Evolutionary conservation across 2,113 vertebrate genomes (phyloP).

Genomic region (Lepisosteus osseus): DNA sequence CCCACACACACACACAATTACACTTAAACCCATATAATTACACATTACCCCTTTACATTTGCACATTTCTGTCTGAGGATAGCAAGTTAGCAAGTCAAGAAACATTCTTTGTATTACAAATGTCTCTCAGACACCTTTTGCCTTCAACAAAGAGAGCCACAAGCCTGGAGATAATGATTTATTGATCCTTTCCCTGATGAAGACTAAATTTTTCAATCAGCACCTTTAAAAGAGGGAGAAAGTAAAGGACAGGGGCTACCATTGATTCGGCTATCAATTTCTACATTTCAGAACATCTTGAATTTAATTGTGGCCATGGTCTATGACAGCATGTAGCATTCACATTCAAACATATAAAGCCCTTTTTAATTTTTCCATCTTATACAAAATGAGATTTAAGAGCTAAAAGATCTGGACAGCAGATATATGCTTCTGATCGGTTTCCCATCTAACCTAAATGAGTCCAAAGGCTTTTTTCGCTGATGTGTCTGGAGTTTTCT

Average conservation of each 20-base stretch:
- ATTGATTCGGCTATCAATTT: constrained; percentile 20
- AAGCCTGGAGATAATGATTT: constrained; percentile 10
- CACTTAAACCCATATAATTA: too few species aligned
- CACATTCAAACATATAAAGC: too few species aligned
- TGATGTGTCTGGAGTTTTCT: too few species aligned
- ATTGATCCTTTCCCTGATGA: constrained; percentile 12
- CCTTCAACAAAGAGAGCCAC: not conserved
- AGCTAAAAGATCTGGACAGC: not conserved
- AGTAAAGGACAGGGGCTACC: not conserved
- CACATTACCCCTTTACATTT: too few species aligned
- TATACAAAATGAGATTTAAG: not conserved
- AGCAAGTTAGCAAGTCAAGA: not conserved
- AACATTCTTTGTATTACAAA: not conserved
- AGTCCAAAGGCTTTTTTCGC: too few species aligned
- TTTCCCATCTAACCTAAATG: too few species aligned
- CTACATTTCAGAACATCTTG: constrained; percentile 14
- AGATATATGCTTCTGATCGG: too few species aligned
- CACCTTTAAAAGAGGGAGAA: constrained; percentile 2
- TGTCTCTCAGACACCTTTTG: not conserved
- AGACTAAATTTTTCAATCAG: constrained; percentile 1
- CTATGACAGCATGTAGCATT: not conserved
- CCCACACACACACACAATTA: too few species aligned
- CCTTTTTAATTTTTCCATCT: not conserved
- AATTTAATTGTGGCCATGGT: constrained; percentile 9
- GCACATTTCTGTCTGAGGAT: not conserved